Base-by-base conservation (phyloP, 2,888 invertebrate species). In the Frankliniella intonsa region DNA sequence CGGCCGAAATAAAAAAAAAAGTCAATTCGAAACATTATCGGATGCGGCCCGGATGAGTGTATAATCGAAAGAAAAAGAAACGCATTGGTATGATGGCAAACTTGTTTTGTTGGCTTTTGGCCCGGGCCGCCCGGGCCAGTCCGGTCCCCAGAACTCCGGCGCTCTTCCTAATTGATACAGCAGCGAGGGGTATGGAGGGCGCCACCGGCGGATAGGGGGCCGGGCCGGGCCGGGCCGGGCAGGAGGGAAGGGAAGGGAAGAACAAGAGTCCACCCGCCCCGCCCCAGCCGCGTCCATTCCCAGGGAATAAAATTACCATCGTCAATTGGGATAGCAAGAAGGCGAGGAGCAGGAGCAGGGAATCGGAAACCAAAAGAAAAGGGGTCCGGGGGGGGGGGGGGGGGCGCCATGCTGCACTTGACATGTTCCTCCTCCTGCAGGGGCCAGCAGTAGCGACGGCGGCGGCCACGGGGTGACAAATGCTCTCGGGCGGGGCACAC, bases 261-360 rank as follows among this genome's bases (percentile, higher is more conserved):
- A 19, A 19, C 55, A 7, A 19, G 55, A 19, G 17, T 12, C 17
- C 55, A 3, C 38, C 25, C 3, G 69, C 69, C n/a, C 69, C 69
- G 69, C 69, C n/a, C 69, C 69, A n/a, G 2, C 65, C 69, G 69
- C 55, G 22, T 22, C 69, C 69, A 62, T 76, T 76, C 69, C 69
- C 69, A 76, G 69, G 69, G 69, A 76, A 76, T 76, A 76, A 76
- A 76, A 76, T 76, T 76, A 76, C 69, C 69, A 76, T 76, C 69
- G 69, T 22, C 69, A 76, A 76, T 76, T 25, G 69, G n/a, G 69
- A 8, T 22, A 19, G 9, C 17, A n/a, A 62, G 62, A 17, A 19
- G 19, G 62, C 12, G 62, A 12, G 62, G 12, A 55, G 55, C 55
- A 51, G 62, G 7, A 7, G 19, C 22, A 8, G 69, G 25, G 22